phyloP scores from a whole-genome alignment of 1,140 invertebrate genomes.

The Sycobia sp. region DNA sequence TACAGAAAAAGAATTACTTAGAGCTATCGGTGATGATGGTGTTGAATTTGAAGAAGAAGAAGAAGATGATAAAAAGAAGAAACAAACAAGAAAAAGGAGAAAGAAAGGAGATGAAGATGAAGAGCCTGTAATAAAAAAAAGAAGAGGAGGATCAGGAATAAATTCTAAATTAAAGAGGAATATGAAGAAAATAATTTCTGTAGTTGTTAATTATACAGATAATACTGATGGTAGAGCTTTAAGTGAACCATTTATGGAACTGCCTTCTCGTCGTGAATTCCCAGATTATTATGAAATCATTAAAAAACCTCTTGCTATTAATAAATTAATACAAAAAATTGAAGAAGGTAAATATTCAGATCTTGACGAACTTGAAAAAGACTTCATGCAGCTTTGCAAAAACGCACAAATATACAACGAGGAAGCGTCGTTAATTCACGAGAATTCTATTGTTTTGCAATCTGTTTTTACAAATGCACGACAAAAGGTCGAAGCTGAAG shows the following conservation, averaged over 20 bases:
- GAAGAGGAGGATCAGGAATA: conserved; percentile 58
- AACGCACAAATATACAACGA: conserved; percentile 98
- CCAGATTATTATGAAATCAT: conserved; percentile 98
- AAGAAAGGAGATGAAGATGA: conserved; percentile 68
- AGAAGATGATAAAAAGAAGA: conserved; percentile 70
- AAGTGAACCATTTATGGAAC: conserved; percentile 93
- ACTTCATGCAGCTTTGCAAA: conserved; percentile 92
- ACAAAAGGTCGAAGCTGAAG: conserved; percentile 73
- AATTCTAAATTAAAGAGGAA: conserved; percentile 73
- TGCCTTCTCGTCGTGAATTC: conserved; percentile 88
- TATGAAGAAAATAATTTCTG: conserved; percentile 83
- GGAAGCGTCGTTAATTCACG: conserved; percentile 94
- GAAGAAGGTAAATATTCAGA: conserved; percentile 86
- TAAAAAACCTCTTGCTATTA: conserved; percentile 94
- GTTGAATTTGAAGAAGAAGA: conserved; percentile 80
- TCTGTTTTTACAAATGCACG: conserved; percentile 81
- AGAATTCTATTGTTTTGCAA: conserved; percentile 92
- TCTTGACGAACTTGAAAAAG: conserved; percentile 87
- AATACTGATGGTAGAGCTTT: conserved; percentile 81
- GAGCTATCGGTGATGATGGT: conserved; percentile 77
- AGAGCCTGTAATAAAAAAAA: conserved; percentile 61
- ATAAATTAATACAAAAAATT: conserved; percentile 85
- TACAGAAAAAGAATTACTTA: conserved; percentile 96
- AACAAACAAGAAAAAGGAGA: conserved; percentile 63
- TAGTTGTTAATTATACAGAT: conserved; percentile 84